These are phyloP conservation scores for Physeter macrocephalus DNA, from an alignment of 2,113 vertebrate species.

Conservation along the genomic window DNA sequence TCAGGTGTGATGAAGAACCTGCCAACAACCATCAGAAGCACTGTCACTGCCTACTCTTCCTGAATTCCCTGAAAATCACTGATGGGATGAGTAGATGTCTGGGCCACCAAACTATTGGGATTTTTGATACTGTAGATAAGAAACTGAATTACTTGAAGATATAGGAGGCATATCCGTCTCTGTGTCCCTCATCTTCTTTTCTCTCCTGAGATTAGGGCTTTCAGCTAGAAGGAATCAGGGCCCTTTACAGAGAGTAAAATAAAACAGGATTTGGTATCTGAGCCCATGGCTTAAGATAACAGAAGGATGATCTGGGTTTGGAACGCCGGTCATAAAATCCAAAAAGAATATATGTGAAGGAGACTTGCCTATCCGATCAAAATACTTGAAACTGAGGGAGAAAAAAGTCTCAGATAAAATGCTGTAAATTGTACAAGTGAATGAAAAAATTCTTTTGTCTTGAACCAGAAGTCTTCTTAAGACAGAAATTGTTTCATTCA, in stretches of 20 bases:
- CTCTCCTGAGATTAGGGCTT: neutral
- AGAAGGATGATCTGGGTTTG: neutral
- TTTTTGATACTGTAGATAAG: neutral
- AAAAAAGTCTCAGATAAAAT: neutral
- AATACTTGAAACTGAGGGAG: neutral
- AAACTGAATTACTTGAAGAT: neutral
- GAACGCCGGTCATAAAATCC: neutral
- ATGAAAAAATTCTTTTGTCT: neutral
- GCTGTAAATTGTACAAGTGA: neutral
- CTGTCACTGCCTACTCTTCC: neutral
- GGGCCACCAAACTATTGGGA: neutral
- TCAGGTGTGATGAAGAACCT: neutral
- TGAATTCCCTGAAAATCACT: neutral
- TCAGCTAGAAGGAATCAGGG: neutral
- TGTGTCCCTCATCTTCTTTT: neutral
- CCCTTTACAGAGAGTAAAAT: neutral
- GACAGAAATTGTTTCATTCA: neutral
- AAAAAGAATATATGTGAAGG: neutral
- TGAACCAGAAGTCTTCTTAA: neutral
- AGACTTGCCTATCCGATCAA: neutral
- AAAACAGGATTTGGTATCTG: neutral
- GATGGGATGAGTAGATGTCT: neutral
- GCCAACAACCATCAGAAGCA: neutral
- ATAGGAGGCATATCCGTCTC: neutral
- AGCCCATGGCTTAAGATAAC: neutral